Evolutionary conservation across 2,797 vertebrate genomes (phyloP), one percentile per base, ranked within the genome.

Genomic region (Salmo trutta): DNA sequence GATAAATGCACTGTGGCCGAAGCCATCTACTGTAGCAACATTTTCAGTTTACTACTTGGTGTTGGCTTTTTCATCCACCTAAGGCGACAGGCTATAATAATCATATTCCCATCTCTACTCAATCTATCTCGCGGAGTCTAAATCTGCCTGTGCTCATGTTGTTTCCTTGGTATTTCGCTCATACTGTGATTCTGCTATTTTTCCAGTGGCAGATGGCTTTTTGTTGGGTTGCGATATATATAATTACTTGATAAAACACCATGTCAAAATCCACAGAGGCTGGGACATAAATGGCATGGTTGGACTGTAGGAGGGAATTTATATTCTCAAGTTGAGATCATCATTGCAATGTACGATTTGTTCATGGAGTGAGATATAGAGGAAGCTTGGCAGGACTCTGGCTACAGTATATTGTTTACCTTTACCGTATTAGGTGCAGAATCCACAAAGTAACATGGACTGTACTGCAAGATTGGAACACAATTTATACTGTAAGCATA

Each of bases 221-320:
- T 75, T 12, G 53, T 47, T 52, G 21, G 68, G 73, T 79, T 51
- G 53, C 33, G 75, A 33, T 69, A 75, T 79, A 67, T 62, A 66
- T 70, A 79, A 70, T 79, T 75, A 75, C 77, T 69, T 75, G 66
- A 79, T 71, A 79, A 75, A 79, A 75, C 73, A 19, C 14, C 15
- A 6, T 68, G 31, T 33, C 31, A 33, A 5, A 3, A 19, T 19
- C 56, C 8, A 21, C n/a, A 68, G 66, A 68, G 62, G 5, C 14
- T 15, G 8, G 59, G 24, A 27, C 24, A 19, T 21, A 65, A 24
- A 65, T 65, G 24, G 62, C 24, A 24, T 27, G 12, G 7, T 27
- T 65, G 24, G 10, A 47, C 41, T 47, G 41, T 47, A 47, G 41
- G 41, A 47, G 41, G 10, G 41, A 47, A 12, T 47, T 47, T 47